Evolutionary conservation across 2,797 vertebrate species (phyloP).

Genomic region (Sebastes dallii): DNA sequence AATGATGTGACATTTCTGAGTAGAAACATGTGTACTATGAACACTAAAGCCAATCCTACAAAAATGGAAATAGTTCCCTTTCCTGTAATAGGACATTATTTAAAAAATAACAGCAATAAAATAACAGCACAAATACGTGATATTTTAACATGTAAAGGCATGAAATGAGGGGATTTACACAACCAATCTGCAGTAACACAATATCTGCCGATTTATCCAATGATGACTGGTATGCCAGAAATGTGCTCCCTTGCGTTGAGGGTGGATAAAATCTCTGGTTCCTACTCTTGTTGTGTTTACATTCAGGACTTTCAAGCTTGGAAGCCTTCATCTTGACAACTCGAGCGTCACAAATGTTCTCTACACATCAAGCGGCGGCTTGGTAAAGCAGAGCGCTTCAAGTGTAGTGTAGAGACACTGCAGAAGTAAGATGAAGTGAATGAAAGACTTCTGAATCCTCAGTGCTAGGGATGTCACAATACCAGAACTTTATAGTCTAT

Average conservation of each 20-base stretch:
- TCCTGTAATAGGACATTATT: neutral
- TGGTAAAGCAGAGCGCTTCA: neutral
- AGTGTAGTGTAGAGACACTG: neutral
- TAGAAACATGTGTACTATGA: neutral
- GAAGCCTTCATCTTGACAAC: neutral
- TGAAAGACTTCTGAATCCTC: neutral
- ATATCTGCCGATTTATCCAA: conserved; percentile 1
- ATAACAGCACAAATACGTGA: neutral
- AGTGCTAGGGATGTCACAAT: neutral
- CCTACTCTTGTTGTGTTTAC: neutral
- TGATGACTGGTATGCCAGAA: neutral
- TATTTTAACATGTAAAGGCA: neutral
- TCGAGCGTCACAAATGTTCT: conserved; percentile 12
- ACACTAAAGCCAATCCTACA: too few species aligned
- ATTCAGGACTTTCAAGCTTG: neutral
- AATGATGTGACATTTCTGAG: neutral
- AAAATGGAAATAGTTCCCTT: too few species aligned
- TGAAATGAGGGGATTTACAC: neutral
- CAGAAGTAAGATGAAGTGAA: neutral
- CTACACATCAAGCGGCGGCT: neutral
- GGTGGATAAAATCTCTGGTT: neutral
- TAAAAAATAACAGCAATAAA: neutral
- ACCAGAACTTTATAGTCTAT: too few species aligned
- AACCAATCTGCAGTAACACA: neutral
- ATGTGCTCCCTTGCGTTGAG: neutral